phyloP scores from a whole-genome alignment of 2,888 invertebrate genomes.

The Euclidia mi region DNA sequence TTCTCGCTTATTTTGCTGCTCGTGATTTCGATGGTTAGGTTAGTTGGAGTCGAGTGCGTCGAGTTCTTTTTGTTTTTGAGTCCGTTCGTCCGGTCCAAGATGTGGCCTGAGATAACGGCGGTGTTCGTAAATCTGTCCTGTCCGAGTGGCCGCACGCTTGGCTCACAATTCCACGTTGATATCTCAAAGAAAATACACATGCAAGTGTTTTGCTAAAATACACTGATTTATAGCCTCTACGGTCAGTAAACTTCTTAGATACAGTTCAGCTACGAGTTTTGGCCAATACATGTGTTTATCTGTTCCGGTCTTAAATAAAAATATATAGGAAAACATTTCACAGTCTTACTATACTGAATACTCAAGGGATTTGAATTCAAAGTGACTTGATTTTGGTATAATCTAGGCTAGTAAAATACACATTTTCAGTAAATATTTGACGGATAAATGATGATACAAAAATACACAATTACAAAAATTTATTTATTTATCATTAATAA shows the following conservation, averaged over 20 bases:
- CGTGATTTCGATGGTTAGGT: slow-evolving; percentile 46
- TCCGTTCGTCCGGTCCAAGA: slow-evolving; percentile 59
- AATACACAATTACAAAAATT: no score
- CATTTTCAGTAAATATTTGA: no score
- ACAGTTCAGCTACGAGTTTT: slow-evolving; percentile 37
- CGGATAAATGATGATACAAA: no score
- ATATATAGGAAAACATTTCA: no score
- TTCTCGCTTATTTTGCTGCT: slow-evolving; percentile 16
- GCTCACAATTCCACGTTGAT: slow-evolving; percentile 58
- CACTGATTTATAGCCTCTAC: slow-evolving; percentile 66
- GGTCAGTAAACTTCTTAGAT: slow-evolving; percentile 45
- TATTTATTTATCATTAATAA: no score
- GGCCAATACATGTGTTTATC: slow-evolving; percentile 13
- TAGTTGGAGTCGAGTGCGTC: slow-evolving; percentile 23
- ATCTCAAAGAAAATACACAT: slow-evolving; percentile 53
- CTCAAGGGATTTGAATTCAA: no score
- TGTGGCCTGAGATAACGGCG: slow-evolving; percentile 66
- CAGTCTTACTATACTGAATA: no score
- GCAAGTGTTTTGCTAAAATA: slow-evolving; percentile 64
- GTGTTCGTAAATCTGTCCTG: slow-evolving; percentile 79
- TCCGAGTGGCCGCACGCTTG: slow-evolving; percentile 49
- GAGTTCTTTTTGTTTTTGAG: slow-evolving; percentile 57
- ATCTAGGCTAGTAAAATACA: no score
- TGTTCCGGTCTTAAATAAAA: no score
- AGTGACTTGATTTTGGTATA: no score